Conservation (phyloP, 2,797 vertebrate species). For the Rhinogobio ventralis region DNA sequence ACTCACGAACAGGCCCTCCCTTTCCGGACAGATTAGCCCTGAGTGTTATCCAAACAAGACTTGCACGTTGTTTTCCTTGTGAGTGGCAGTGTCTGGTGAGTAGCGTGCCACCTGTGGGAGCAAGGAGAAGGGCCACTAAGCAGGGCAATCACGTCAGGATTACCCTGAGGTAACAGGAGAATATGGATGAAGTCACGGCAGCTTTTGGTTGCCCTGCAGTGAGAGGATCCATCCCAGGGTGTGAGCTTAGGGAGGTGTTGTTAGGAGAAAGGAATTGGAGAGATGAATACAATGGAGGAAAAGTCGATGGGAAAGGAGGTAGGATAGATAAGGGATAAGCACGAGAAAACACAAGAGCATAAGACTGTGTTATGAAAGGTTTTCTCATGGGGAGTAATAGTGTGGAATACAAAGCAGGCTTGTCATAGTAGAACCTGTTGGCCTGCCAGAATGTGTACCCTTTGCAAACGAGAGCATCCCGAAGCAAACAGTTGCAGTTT, state of each 20-base stretch:
- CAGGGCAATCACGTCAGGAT: conserved; percentile 48
- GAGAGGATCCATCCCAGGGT: background rate
- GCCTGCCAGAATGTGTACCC: conserved; percentile 38
- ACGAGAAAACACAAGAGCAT: background rate
- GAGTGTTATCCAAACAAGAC: conserved; percentile 59
- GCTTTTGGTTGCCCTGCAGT: conserved; percentile 21
- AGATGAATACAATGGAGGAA: background rate
- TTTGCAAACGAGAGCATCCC: conserved; percentile 46
- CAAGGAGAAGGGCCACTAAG: conserved; percentile 20
- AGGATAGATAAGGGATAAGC: conserved; percentile 2
- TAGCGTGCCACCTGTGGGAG: conserved; percentile 50
- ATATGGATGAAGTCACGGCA: conserved; percentile 48
- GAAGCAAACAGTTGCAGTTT: conserved; percentile 20
- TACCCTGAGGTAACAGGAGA: conserved; percentile 50
- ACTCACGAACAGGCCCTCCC: conserved; percentile 42
- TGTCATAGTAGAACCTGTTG: conserved; percentile 27
- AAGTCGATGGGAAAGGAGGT: conserved; percentile 2
- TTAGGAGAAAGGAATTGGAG: background rate
- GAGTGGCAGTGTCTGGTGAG: conserved; percentile 44
- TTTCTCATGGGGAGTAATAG: conserved; percentile 42
- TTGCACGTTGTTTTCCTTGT: conserved; percentile 49
- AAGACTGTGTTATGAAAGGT: conserved; percentile 15
- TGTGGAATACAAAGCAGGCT: conserved; percentile 46
- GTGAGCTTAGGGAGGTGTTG: conserved; percentile 6
- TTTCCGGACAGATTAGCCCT: conserved; percentile 57